Base-by-base conservation (phyloP, 1,140 invertebrate genomes). In the Ostrea denselamellosa region DNA sequence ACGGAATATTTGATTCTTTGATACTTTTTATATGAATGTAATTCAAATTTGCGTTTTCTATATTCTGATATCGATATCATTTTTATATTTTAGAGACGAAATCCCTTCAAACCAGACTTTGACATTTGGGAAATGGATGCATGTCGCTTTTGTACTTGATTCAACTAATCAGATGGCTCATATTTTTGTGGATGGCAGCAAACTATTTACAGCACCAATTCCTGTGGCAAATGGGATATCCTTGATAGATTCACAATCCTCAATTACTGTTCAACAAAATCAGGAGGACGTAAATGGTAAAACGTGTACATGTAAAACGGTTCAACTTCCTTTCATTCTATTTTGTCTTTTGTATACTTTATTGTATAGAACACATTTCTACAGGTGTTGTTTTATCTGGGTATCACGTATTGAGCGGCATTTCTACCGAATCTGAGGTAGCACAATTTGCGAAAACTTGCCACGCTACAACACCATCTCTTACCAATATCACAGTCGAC, bases 191-290 rank as follows among this genome's bases (percentile, higher is more conserved):
- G n/a, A 68, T 25, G 65, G 65, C 22, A 25, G 9, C 5, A 68
- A 28, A 10, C n/a, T 4, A 25, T 68, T 68, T 25, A 22, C 65
- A 10, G 9, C 65, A 25, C 8, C 65, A n/a, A 68, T 68, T 68
- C 22, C 65, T 22, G n/a, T 68, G 25, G n/a, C 65, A 25, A 3
- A 17, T 25, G 65, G 65, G 9, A 68, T 25, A 68, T 68, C 22
- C 8, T n/a, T 68, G 65, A 68, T 68, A 68, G 65, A 68, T 25
- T 68, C 65, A 10, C 25, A 22, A n/a, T 68, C 65, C 65, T 68
- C n/a, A 8, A 25, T 68, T 25, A 22, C n/a, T 68, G 19, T 68
- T 5, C 65, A 68, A 68, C n/a, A 22, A 22, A 8, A 68, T 4
- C 65, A 68, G 25, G 65, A 68, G 25, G 25, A 68, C 22, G 9